These are phyloP conservation scores for Diachasma alloeum DNA, from an alignment of 1,140 invertebrate species.

Conservation along the genomic window DNA sequence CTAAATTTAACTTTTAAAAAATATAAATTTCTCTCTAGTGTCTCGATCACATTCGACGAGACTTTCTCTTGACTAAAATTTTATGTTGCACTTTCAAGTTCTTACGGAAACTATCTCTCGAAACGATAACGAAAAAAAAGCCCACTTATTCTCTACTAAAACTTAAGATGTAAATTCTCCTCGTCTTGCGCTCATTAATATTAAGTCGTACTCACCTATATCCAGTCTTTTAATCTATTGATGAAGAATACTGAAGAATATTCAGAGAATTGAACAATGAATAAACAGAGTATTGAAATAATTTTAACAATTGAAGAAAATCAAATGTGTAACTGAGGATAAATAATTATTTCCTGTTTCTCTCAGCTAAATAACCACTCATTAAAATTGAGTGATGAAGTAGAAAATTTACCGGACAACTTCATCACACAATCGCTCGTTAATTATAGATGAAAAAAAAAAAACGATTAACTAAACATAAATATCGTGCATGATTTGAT, in stretches of 20 bases:
- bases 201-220: conserved; percentile 46
- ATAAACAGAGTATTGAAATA: background rate
- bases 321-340: background rate
- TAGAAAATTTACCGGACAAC: background rate
- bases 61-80: background rate
- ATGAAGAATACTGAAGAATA: conserved; percentile 28
- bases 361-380: conserved; percentile 26
- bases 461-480: conserved; percentile 27
- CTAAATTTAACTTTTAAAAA: background rate
- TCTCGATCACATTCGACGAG: background rate
- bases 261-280: conserved; percentile 23
- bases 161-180: conserved; percentile 52
- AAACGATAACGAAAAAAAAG: background rate
- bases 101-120: background rate
- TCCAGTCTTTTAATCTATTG: conserved; percentile 39
- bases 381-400: background rate
- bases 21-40: background rate
- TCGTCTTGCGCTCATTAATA: conserved; percentile 57
- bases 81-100: conserved; percentile 7
- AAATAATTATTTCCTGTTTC: background rate
- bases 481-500: background rate
- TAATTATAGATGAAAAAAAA: conserved; percentile 32
- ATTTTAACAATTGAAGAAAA: background rate
- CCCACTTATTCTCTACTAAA: conserved; percentile 38
- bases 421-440: background rate